phyloP scores from a whole-genome alignment of 2,888 invertebrate species.

The Spisula solida region DNA sequence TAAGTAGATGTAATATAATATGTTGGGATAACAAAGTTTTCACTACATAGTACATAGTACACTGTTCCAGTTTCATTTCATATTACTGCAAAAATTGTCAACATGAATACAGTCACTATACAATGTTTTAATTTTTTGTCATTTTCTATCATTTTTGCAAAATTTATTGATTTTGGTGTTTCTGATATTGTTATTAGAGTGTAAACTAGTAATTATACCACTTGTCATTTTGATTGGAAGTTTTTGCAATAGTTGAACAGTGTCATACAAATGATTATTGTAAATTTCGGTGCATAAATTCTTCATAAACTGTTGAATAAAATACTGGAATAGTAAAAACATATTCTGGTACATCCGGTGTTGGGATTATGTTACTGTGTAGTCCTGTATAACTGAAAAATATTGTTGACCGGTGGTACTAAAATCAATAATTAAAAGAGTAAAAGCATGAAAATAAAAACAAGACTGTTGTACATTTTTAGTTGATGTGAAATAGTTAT shows the following conservation, averaged over 20 bases:
- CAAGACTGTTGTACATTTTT: not conserved
- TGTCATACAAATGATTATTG: slow-evolving; percentile 6
- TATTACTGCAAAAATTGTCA: too few relatives aligned
- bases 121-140: too few relatives aligned
- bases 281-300: not conserved
- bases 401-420: too few relatives aligned
- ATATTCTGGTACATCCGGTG: too few relatives aligned
- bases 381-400: too few relatives aligned
- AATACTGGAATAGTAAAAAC: not conserved
- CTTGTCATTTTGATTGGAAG: not conserved
- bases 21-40: too few relatives aligned
- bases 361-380: too few relatives aligned
- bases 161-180: not conserved
- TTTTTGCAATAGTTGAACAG: not conserved
- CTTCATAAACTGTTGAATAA: not conserved
- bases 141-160: not conserved
- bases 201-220: not conserved
- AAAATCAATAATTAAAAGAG: too few relatives aligned
- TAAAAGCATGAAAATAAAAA: not conserved
- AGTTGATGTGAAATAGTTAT: not conserved
- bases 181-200: not conserved
- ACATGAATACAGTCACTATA: too few relatives aligned
- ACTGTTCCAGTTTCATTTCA: too few relatives aligned
- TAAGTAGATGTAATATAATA: too few relatives aligned
- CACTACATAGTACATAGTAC: too few relatives aligned